Evolutionary conservation across 2,888 invertebrate genomes (phyloP).

Genomic region (Malthinus flaveolus): DNA sequence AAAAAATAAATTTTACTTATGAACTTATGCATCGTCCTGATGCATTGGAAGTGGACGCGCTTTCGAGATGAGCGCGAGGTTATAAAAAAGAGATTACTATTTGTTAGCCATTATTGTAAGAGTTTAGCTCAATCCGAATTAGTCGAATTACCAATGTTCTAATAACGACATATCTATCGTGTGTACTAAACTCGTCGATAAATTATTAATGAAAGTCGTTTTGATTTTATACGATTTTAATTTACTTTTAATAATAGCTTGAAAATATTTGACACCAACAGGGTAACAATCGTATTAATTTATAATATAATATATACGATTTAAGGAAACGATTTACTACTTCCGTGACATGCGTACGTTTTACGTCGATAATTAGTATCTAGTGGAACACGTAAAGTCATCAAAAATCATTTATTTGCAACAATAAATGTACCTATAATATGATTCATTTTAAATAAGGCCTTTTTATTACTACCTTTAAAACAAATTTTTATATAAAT

Average conservation of each 20-base stretch:
- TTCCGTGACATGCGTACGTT: constrained; percentile 30
- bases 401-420: constrained; percentile 14
- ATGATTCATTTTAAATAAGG: constrained; percentile 9
- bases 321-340: constrained; percentile 34
- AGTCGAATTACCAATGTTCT: too few relatives aligned
- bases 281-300: constrained; percentile 33
- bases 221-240: constrained; percentile 14
- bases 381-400: constrained; percentile 15
- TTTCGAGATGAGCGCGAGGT: too few relatives aligned
- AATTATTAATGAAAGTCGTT: neutral
- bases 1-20: too few relatives aligned
- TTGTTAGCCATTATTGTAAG: too few relatives aligned
- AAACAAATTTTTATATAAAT: neutral
- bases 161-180: too few relatives aligned
- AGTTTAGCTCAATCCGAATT: too few relatives aligned
- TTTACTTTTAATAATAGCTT: constrained; percentile 28
- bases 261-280: constrained; percentile 19
- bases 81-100: too few relatives aligned
- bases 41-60: too few relatives aligned
- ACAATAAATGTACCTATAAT: constrained; percentile 5
- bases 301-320: constrained; percentile 32
- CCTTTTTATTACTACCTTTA: neutral
- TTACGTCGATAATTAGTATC: constrained; percentile 15
- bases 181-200: neutral
- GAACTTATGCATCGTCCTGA: too few relatives aligned